A percentile compares a stretch with the other conserved stretches of the same genome.
Conservation (phyloP, 1,140 invertebrate species). For the Drosophila funebris region DNA sequence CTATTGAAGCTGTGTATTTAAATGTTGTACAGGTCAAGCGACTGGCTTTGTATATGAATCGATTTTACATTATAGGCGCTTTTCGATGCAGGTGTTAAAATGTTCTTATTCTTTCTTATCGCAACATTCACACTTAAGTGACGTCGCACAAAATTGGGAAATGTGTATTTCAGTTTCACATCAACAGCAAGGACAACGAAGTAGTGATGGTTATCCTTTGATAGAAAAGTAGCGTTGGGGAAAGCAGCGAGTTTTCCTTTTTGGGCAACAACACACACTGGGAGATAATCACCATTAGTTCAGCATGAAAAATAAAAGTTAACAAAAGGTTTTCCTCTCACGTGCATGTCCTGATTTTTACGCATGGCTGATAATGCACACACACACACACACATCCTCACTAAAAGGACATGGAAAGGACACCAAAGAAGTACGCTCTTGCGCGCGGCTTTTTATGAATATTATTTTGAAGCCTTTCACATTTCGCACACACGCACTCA, state of each 20-base stretch:
- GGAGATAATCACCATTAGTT: slow-evolving; percentile 63
- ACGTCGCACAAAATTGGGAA: slow-evolving; percentile 37
- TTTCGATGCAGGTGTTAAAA: no score
- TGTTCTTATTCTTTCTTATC: slow-evolving; percentile 42
- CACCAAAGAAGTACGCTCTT: slow-evolving; percentile 61
- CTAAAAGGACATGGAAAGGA: slow-evolving; percentile 32
- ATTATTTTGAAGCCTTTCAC: slow-evolving; percentile 46
- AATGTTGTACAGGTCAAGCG: no score
- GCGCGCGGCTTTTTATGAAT: slow-evolving; percentile 51
- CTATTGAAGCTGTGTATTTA: no score
- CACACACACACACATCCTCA: slow-evolving; percentile 31
- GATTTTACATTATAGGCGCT: no score
- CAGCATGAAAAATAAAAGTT: slow-evolving; percentile 35
- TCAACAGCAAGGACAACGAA: not conserved
- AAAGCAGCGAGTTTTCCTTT: not conserved
- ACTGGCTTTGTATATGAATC: no score
- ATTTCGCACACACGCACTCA: slow-evolving; percentile 29
- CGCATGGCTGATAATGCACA: slow-evolving; percentile 73
- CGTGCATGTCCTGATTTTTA: slow-evolving; percentile 75
- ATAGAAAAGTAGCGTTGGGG: slow-evolving; percentile 8
- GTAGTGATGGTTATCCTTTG: slow-evolving; percentile 46
- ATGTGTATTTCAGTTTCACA: not conserved
- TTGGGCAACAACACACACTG: not conserved
- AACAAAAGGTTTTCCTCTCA: slow-evolving; percentile 64
- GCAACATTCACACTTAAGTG: slow-evolving; percentile 65